Evolutionary conservation across 1,140 invertebrate species (phyloP), one percentile per base, ranked within the genome.

Genomic region (Hypsibius dujardini): DNA sequence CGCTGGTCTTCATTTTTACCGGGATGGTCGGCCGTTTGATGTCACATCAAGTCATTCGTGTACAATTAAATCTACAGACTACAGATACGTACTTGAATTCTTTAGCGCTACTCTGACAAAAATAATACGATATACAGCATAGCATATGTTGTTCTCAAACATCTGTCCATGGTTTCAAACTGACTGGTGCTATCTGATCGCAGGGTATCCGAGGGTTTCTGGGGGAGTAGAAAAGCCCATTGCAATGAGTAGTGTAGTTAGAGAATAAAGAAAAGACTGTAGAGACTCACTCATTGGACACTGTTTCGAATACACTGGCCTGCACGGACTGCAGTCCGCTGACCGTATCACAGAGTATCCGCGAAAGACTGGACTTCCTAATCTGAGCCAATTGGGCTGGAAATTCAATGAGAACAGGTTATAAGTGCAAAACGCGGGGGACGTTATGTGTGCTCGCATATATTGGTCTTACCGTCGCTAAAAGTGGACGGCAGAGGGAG

Each of bases 401-500:
- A 67, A 42, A 42, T 3, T 67, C 12, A 42, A 56, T n/a, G n/a
- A 7, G n/a, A n/a, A 7, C 7, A n/a, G 7, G 50, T 7, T 56
- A 7, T 7, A 56, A 56, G 50, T 56, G 7, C 7, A 7, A 56
- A 7, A 7, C 50, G 50, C 50, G n/a, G n/a, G n/a, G 7, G 50
- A 56, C 7, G n/a, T n/a, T n/a, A n/a, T n/a, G n/a, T n/a, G 7
- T 56, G 50, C n/a, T 56, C 50, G 7, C 7, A 56, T 7, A 56
- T 56, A n/a, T 56, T 56, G 50, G 62, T 3, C 45, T 67, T 42
- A 67, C 62, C 62, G 62, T 67, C 62, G 62, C 7, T 14, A 67
- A 67, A 42, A 42, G 7, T 7, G 42, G 7, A 42, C 12, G 62
- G 7, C 3, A 67, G 45, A 3, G 62, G 62, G 12, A 67, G 42